Evolutionary conservation across 35 echinoderm and acorn worm genomes (phyloP).

Genomic region (Ptychodera flava): DNA sequence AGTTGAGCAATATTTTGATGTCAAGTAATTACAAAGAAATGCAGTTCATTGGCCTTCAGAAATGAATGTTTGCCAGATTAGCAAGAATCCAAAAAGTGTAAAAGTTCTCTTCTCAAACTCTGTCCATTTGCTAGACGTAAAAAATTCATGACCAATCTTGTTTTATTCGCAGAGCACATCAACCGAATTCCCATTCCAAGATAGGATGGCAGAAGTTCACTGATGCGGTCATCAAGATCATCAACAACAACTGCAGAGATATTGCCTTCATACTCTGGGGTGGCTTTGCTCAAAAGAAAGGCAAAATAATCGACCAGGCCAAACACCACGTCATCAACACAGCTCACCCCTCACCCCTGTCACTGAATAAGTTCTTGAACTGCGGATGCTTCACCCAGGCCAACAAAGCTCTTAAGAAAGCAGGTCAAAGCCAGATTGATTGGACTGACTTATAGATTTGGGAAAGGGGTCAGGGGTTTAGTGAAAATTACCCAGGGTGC

Average conservation of each 20-base stretch:
- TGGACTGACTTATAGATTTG: not conserved
- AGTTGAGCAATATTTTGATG: too few species aligned
- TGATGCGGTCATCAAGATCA: not conserved
- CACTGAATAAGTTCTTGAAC: not conserved
- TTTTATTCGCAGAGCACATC: not conserved
- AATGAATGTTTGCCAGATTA: too few species aligned
- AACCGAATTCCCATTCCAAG: not conserved
- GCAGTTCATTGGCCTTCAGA: too few species aligned
- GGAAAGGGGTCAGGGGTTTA: too few species aligned
- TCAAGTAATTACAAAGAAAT: too few species aligned
- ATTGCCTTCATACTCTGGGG: not conserved
- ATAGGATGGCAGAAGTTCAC: not conserved
- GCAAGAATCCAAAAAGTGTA: too few species aligned
- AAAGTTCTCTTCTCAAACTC: too few species aligned
- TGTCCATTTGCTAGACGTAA: too few species aligned
- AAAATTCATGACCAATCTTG: too few species aligned
- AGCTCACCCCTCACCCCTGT: not conserved
- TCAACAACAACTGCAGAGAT: not conserved
- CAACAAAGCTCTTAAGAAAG: not conserved
- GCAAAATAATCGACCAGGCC: not conserved
- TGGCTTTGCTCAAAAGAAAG: not conserved
- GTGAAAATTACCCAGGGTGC: too few species aligned
- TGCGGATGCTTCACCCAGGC: not conserved
- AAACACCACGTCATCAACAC: not conserved
- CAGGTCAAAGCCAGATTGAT: not conserved